Base-by-base conservation (phyloP, 1,140 invertebrate species). In the Lethocerus indicus region DNA sequence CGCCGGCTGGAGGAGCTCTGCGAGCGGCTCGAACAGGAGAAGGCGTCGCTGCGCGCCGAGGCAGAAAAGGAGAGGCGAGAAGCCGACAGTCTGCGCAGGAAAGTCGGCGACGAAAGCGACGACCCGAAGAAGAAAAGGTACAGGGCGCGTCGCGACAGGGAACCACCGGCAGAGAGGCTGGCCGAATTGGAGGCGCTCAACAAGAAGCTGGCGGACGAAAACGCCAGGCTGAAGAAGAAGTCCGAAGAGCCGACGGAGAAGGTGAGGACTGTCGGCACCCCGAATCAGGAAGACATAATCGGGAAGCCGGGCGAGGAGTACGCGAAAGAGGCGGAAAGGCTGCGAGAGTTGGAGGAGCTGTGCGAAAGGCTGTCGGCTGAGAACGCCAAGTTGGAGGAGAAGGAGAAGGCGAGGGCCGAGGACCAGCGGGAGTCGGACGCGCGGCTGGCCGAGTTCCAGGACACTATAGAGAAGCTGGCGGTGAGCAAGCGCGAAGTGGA, bases 31-130 rank as follows among this genome's bases (percentile, higher is more conserved):
- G 2, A 7, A 40, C 21, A n/a, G n/a, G 29, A 32, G n/a, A 32
- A 9, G 29, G n/a, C 7, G 7, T 32, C 7, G n/a, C 7, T n/a
- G 29, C 29, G 7, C n/a, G 7, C 7, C 7, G 7, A 32, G n/a
- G n/a, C 7, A n/a, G 7, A n/a, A n/a, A 49, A 18, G 14, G 46
- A 51, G 16, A 54, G 28, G n/a, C 40, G 45, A n/a, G 44, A 26
- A 25, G 36, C 51, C 26, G 18, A 47, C 2, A 47, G 49, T 14
- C 16, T 42, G 32, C 14, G 23, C 14, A 39, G 48, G 25, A 42
- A 41, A 18, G 20, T 51, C 20, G 49, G 35, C 20, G 32, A 45
- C n/a, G 28, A 49, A 24, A n/a, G 28, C 18, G 39, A 42, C 9
- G 18, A 26, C 23, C 26, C n/a, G 14, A 32, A 49, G 14, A 49